Evolutionary conservation across 2,797 vertebrate species (phyloP).

Genomic region (Sebastes hubbsi): DNA sequence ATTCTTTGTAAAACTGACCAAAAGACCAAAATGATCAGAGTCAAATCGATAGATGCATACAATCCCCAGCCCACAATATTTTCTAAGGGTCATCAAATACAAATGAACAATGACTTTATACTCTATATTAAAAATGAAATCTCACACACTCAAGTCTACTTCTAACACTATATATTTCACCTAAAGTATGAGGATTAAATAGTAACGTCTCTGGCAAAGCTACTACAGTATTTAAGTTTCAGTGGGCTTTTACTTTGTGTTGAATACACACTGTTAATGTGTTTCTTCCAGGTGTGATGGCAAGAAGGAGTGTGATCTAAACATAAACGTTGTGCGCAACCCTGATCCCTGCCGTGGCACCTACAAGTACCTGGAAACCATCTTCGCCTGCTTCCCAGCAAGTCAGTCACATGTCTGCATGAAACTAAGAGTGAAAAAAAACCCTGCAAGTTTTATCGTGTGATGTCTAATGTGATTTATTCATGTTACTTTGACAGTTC

Average conservation of each 20-base stretch:
- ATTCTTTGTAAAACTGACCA: neutral
- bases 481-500: slow-evolving; percentile 36
- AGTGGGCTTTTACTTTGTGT: neutral
- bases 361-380: slow-evolving; percentile 54
- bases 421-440: neutral
- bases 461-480: slow-evolving; percentile 2
- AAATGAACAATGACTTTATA: too few relatives aligned
- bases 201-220: too few relatives aligned
- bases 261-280: neutral
- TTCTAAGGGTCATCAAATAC: too few relatives aligned
- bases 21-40: too few relatives aligned
- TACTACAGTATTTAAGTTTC: neutral
- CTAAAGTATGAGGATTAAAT: too few relatives aligned
- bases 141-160: too few relatives aligned
- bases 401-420: slow-evolving; percentile 8
- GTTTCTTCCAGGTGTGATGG: slow-evolving; percentile 55
- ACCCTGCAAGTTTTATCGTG: neutral
- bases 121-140: too few relatives aligned
- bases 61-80: too few relatives aligned
- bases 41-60: too few relatives aligned
- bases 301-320: slow-evolving; percentile 35
- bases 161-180: too few relatives aligned
- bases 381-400: slow-evolving; percentile 45
- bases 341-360: slow-evolving; percentile 22
- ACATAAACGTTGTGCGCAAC: neutral